These are phyloP conservation scores for Pristiophorus japonicus DNA, from an alignment of 2,113 vertebrate genomes.

Conservation along the genomic window DNA sequence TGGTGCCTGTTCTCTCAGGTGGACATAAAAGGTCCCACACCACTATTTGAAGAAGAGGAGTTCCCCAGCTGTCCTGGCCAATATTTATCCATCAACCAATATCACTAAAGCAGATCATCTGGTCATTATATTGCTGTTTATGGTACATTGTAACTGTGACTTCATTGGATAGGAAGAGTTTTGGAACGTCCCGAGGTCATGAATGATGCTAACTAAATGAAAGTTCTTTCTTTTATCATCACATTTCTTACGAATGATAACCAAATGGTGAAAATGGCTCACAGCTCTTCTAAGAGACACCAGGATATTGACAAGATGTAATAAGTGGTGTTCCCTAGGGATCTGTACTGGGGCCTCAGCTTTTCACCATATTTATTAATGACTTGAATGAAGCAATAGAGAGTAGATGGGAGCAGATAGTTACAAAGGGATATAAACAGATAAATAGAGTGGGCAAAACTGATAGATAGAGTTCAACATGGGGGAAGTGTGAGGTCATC, in stretches of 20 bases:
- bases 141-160: not conserved
- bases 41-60: not conserved
- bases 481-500: too few species aligned
- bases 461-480: not conserved
- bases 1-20: not conserved
- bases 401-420: too few species aligned
- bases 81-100: not conserved
- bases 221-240: not conserved
- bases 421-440: too few species aligned
- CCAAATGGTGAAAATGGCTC: not conserved
- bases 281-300: not conserved
- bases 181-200: not conserved
- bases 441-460: too few species aligned
- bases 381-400: too few species aligned
- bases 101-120: not conserved
- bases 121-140: not conserved
- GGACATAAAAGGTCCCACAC: not conserved
- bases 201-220: not conserved
- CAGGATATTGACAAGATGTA: not conserved
- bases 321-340: not conserved
- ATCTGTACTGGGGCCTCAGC: not conserved
- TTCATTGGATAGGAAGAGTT: not conserved
- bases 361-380: not conserved
- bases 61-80: not conserved
- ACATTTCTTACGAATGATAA: not conserved